Percentiles rank a stretch among this genome's conserved stretches.
Conservation (phyloP, 2,797 vertebrate species). For the Podarcis lilfordi region DNA sequence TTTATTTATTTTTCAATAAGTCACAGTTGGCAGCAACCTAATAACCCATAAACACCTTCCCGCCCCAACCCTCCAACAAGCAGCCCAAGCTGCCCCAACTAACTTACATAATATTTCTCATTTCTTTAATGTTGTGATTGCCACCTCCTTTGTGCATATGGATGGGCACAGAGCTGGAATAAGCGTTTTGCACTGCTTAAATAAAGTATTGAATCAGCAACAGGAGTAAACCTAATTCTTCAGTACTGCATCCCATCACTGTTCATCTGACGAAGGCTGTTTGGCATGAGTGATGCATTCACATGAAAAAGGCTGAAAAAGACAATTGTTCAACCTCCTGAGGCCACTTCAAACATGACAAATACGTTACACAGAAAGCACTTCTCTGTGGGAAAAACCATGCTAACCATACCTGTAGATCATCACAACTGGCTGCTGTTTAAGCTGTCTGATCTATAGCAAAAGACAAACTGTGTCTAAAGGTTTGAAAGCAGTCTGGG, state of each 20-base stretch:
- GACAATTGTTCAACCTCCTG: background rate
- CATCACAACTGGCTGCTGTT: background rate
- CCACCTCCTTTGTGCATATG: background rate
- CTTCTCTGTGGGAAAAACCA: background rate
- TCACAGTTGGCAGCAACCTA: conserved; percentile 60
- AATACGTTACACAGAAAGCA: background rate
- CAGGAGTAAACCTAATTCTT: conserved; percentile 51
- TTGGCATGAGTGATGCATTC: conserved; percentile 30
- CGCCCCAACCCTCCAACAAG: conserved; percentile 22
- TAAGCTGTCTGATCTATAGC: background rate
- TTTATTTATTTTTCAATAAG: conserved; percentile 59
- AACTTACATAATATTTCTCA: conserved; percentile 16
- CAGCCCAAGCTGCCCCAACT: conserved; percentile 8
- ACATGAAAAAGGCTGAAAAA: conserved; percentile 3
- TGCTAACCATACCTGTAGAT: background rate
- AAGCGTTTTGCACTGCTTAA: conserved; percentile 52
- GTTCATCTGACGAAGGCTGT: conserved; percentile 26
- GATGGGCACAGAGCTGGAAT: conserved; percentile 38
- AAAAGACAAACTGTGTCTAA: background rate
- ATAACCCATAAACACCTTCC: conserved; percentile 41
- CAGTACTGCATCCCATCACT: conserved; percentile 40
- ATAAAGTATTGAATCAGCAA: conserved; percentile 56
- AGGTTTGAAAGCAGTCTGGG: background rate
- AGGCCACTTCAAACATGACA: background rate
- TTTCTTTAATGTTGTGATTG: conserved; percentile 30